Percentiles rank a stretch among this genome's conserved stretches.
phyloP scores from a whole-genome alignment of 92 coral and sea anemone genomes.

The Parazoanthus atlanticus region DNA sequence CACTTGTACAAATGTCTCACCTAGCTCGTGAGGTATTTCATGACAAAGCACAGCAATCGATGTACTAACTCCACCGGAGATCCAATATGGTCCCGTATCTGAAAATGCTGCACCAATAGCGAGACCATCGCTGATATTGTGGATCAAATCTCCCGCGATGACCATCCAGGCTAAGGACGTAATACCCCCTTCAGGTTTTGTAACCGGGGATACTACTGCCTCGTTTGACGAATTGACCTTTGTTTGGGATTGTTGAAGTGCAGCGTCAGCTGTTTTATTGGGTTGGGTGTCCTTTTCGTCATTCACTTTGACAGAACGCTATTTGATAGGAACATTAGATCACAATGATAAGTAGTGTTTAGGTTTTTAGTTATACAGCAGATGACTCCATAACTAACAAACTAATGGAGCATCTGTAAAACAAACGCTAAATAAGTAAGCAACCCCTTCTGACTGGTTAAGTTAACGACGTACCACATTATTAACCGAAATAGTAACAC shows the following conservation, averaged over 20 bases:
- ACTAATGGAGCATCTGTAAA: background rate
- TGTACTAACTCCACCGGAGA: slow-evolving; percentile 90
- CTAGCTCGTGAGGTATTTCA: slow-evolving; percentile 93
- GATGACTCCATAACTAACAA: too few relatives aligned
- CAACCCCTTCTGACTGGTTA: background rate
- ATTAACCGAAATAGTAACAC: background rate
- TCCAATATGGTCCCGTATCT: slow-evolving; percentile 65
- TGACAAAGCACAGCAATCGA: slow-evolving; percentile 91
- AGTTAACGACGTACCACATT: background rate
- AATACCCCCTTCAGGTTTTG: slow-evolving; percentile 31
- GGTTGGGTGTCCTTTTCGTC: slow-evolving; percentile 29
- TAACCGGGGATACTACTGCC: slow-evolving; percentile 22
- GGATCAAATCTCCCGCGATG: slow-evolving; percentile 87
- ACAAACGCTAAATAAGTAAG: background rate
- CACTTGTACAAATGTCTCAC: slow-evolving; percentile 38
- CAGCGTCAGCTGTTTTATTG: background rate
- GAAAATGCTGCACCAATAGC: slow-evolving; percentile 95
- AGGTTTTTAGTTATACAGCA: background rate
- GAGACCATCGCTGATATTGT: slow-evolving; percentile 90
- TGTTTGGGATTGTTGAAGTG: background rate
- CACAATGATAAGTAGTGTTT: background rate
- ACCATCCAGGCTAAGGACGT: slow-evolving; percentile 84
- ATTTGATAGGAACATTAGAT: background rate
- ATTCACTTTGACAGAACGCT: background rate
- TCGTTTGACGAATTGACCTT: slow-evolving; percentile 36